A percentile compares a stretch with the other conserved stretches of the same genome.
phyloP scores from a whole-genome alignment of 2,888 invertebrate genomes.

The Nycteola revayana region DNA sequence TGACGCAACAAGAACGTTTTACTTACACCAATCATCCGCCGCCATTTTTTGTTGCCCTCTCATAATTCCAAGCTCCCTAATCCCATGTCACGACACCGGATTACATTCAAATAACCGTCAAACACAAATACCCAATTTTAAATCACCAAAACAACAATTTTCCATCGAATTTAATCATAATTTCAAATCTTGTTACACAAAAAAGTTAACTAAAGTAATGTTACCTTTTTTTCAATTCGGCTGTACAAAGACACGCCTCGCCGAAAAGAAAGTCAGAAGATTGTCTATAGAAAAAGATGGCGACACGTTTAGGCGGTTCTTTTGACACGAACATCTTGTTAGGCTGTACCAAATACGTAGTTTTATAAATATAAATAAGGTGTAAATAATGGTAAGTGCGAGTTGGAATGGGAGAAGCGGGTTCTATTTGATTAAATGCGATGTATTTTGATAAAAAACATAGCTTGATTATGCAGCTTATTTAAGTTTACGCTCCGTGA shows the following conservation, averaged over 20 bases:
- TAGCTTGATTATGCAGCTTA: no score
- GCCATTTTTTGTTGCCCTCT: conserved; percentile 7
- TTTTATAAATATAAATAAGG: conserved; percentile 75
- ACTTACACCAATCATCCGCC: background rate
- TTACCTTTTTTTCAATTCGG: conserved; percentile 3
- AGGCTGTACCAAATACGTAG: conserved; percentile 71
- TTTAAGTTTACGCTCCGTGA: no score
- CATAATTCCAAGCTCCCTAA: conserved; percentile 11
- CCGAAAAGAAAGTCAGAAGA: conserved; percentile 48
- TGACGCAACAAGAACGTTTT: background rate
- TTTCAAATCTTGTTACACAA: conserved; percentile 28
- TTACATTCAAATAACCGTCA: conserved; percentile 14
- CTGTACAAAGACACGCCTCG: conserved; percentile 31
- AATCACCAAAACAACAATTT: conserved; percentile 30
- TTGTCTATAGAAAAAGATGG: conserved; percentile 48
- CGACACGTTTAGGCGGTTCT: conserved; percentile 54
- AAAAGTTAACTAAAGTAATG: conserved; percentile 37
- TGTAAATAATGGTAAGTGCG: conserved; percentile 34
- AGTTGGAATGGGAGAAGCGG: background rate
- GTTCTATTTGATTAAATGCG: no score
- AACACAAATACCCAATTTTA: conserved; percentile 24
- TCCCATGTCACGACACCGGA: conserved; percentile 15
- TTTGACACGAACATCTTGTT: conserved; percentile 75
- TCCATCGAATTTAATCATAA: conserved; percentile 36
- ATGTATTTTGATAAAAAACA: no score